Conservation (phyloP, 1,140 invertebrate species). For the Nasonia giraulti region DNA sequence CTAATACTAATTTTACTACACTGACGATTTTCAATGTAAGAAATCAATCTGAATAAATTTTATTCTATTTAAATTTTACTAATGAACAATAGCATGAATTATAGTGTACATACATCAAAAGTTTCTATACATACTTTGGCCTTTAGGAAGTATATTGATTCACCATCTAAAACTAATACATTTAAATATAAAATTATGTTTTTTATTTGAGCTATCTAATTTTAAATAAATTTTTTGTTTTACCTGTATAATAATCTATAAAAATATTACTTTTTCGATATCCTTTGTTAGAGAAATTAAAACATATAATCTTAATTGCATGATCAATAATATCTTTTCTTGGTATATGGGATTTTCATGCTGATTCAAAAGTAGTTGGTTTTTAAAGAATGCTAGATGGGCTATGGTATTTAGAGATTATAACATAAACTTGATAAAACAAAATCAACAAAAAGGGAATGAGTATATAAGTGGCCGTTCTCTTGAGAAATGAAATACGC, state of each 20-base stretch:
- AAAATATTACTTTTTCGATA: conserved; percentile 21
- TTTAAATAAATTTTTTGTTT: neutral
- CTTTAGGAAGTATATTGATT: neutral
- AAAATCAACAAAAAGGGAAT: neutral
- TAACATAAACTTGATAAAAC: neutral
- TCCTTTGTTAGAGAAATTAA: conserved; percentile 11
- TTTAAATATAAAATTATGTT: neutral
- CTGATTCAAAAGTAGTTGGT: neutral
- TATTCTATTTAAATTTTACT: neutral
- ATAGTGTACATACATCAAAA: neutral
- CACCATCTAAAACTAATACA: neutral
- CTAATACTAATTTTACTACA: neutral
- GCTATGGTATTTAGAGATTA: neutral
- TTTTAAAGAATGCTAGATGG: conserved; percentile 13
- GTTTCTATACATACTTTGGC: neutral
- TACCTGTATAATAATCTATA: neutral
- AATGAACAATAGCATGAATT: neutral
- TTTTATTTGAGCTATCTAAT: neutral
- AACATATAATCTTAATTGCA: neutral
- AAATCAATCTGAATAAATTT: neutral
- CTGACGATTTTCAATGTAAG: neutral
- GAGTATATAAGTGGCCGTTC: neutral
- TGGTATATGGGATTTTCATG: conserved; percentile 17
- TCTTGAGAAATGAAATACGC: neutral
- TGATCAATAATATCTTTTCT: conserved; percentile 19